phyloP scores from a whole-genome alignment of 37 sponge, comb jelly and placozoan genomes.

The Diacarnus erythraeanus region DNA sequence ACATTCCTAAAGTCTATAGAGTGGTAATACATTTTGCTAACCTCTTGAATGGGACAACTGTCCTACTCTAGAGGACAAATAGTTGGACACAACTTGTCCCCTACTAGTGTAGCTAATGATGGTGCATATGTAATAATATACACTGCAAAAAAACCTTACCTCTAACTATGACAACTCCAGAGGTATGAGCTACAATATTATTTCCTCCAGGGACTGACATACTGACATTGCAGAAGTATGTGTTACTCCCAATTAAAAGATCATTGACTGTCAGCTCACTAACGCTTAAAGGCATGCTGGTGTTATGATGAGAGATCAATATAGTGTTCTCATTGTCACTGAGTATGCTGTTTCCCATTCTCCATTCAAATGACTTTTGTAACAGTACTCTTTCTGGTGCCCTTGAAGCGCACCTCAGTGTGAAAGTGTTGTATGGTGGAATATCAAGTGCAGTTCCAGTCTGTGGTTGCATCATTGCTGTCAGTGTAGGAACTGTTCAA shows the following conservation, averaged over 20 bases:
- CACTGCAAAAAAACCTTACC: neutral
- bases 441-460: conserved; percentile 19
- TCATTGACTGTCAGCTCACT: neutral
- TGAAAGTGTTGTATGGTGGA: conserved; percentile 19
- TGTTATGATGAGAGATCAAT: neutral
- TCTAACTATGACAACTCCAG: neutral
- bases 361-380: conserved; percentile 12
- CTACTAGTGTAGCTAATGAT: too few species aligned
- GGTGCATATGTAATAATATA: too few species aligned
- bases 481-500: conserved; percentile 2
- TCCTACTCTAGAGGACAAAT: too few species aligned
- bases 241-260: neutral
- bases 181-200: neutral
- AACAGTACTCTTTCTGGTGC: neutral
- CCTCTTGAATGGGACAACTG: too few species aligned
- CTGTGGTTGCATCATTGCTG: neutral
- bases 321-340: conserved; percentile 4
- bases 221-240: conserved; percentile 14
- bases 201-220: conserved; percentile 13
- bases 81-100: too few species aligned
- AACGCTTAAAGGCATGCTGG: neutral
- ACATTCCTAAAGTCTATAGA: too few species aligned
- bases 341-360: neutral
- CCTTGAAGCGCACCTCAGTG: conserved; percentile 4
- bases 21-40: too few species aligned